These are phyloP conservation scores for Helicolenus hilgendorfi DNA, from an alignment of 2,797 vertebrate species.

Conservation along the genomic window DNA sequence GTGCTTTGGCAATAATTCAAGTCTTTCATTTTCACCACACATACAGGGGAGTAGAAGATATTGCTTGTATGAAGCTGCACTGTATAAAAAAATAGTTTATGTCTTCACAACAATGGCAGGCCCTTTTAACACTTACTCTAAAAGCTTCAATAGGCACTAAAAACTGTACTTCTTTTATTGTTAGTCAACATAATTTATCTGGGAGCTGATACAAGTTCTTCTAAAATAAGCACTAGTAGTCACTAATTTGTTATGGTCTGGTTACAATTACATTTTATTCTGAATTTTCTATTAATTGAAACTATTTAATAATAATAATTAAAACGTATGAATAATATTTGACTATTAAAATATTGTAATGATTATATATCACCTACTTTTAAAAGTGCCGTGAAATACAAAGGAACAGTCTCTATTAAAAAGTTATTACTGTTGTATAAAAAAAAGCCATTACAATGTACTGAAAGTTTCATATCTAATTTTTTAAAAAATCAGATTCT, in stretches of 20 bases:
- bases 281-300: not conserved
- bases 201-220: not conserved
- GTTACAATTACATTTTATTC: not conserved
- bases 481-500: no score
- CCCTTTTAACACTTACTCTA: slow-evolving; percentile 21
- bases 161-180: not conserved
- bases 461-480: not conserved
- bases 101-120: slow-evolving; percentile 4
- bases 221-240: not conserved
- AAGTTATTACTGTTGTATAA: not conserved
- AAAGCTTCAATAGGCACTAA: slow-evolving; percentile 21
- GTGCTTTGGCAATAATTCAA: slow-evolving; percentile 89
- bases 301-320: not conserved
- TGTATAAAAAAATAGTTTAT: slow-evolving; percentile 8
- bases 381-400: not conserved
- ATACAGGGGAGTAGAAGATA: slow-evolving; percentile 46
- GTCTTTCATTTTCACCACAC: slow-evolving; percentile 78
- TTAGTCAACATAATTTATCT: not conserved
- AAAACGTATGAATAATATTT: not conserved
- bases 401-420: not conserved
- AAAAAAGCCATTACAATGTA: not conserved
- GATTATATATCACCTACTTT: not conserved
- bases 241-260: not conserved
- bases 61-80: slow-evolving; percentile 32
- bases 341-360: not conserved